These are phyloP conservation scores for Rhadina sibilatrix DNA, from an alignment of 2,113 vertebrate species.

Conservation along the genomic window DNA sequence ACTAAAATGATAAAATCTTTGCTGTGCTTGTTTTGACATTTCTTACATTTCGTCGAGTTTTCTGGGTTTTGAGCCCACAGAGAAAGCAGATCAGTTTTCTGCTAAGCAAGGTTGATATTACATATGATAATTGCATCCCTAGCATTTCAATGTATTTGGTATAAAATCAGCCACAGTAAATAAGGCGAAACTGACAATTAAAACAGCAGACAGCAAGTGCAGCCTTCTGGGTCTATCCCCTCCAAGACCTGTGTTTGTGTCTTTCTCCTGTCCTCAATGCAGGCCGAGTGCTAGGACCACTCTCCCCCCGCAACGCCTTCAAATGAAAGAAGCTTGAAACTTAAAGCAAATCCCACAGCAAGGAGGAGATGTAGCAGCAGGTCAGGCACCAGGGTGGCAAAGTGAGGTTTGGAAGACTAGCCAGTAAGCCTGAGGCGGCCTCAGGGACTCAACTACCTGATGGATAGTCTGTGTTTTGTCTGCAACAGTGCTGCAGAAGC, in stretches of 20 bases:
- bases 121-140: not conserved
- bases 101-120: not conserved
- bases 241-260: not conserved
- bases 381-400: not conserved
- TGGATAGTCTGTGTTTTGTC: not conserved
- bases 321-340: not conserved
- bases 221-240: not conserved
- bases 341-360: not conserved
- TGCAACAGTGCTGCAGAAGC: not conserved
- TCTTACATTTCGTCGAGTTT: not conserved
- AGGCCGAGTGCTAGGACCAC: not conserved
- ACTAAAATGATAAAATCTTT: not conserved
- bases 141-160: not conserved
- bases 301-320: accelerated
- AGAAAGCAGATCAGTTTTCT: not conserved
- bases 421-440: not conserved
- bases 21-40: not conserved
- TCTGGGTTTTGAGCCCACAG: not conserved
- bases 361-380: not conserved
- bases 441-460: not conserved
- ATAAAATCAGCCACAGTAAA: not conserved
- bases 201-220: not conserved
- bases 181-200: not conserved
- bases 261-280: not conserved
- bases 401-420: not conserved